These are phyloP conservation scores for Beroe forskalii DNA, from an alignment of 37 sponge, comb jelly and placozoan species.

Conservation along the genomic window DNA sequence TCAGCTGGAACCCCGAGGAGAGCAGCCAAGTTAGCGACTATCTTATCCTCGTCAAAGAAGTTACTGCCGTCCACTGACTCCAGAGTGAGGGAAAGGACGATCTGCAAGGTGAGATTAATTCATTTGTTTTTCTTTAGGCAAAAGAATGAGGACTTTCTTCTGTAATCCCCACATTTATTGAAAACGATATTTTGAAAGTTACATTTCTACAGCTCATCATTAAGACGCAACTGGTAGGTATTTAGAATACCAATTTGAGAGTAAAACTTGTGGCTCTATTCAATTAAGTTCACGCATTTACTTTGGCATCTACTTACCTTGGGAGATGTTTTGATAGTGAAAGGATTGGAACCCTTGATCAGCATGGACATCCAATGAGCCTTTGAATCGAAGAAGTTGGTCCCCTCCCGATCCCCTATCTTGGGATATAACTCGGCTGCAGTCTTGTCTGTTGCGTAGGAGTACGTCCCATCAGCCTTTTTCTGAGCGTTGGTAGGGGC, in stretches of 20 bases:
- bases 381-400: constrained; percentile 59
- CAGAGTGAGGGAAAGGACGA: constrained; percentile 65
- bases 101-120: too few species aligned
- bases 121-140: too few species aligned
- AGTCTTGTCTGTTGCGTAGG: constrained; percentile 43
- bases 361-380: constrained; percentile 33
- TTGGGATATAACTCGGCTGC: constrained; percentile 26
- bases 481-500: constrained; percentile 46
- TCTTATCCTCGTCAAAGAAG: constrained; percentile 82
- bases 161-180: too few species aligned
- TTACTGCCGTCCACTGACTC: constrained; percentile 75
- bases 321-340: constrained; percentile 61
- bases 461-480: constrained; percentile 13
- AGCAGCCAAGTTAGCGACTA: constrained; percentile 78
- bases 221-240: too few species aligned
- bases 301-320: neutral
- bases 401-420: neutral
- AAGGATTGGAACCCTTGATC: constrained; percentile 24
- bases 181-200: too few species aligned
- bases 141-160: too few species aligned
- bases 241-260: too few species aligned
- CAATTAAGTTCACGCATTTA: too few species aligned
- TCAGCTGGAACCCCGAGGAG: constrained; percentile 74
- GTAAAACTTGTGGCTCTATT: too few species aligned
- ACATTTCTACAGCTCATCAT: too few species aligned